Conservation (phyloP, 2,797 vertebrate genomes). For the Siniperca scherzeri region DNA sequence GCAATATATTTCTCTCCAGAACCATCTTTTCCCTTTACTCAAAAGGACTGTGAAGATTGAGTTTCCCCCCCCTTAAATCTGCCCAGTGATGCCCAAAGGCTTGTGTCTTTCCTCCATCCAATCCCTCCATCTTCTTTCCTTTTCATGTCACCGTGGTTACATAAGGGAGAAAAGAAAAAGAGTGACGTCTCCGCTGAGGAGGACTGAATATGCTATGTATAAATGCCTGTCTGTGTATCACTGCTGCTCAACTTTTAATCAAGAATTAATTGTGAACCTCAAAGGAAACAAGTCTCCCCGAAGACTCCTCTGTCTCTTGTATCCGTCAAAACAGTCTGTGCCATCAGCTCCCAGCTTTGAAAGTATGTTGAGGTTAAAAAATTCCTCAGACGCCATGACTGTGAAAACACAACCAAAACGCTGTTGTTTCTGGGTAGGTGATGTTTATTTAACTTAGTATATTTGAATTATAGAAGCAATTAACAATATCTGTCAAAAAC, state of each 20-base stretch:
- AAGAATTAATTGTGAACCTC: constrained; percentile 61
- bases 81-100: constrained; percentile 64
- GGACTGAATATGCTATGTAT: neutral
- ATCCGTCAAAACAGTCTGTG: constrained; percentile 16
- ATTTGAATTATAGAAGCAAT: neutral
- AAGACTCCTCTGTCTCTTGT: constrained; percentile 20
- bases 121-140: constrained; percentile 57
- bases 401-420: constrained; percentile 13
- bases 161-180: constrained; percentile 46
- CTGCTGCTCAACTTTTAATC: constrained; percentile 56
- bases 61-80: constrained; percentile 36
- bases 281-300: constrained; percentile 38
- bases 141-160: constrained; percentile 64
- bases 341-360: neutral
- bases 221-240: neutral
- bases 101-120: constrained; percentile 59
- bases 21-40: constrained; percentile 32
- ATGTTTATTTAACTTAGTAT: neutral
- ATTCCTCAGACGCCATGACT: neutral
- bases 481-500: too few species aligned
- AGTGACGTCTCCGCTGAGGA: constrained; percentile 44
- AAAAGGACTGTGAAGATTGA: constrained; percentile 26
- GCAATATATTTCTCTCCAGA: constrained; percentile 2
- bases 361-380: neutral
- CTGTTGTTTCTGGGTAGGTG: too few species aligned